Evolutionary conservation across 2,888 invertebrate genomes (phyloP), one percentile per base, ranked within the genome.

Genomic region (Fragum sueziense): DNA sequence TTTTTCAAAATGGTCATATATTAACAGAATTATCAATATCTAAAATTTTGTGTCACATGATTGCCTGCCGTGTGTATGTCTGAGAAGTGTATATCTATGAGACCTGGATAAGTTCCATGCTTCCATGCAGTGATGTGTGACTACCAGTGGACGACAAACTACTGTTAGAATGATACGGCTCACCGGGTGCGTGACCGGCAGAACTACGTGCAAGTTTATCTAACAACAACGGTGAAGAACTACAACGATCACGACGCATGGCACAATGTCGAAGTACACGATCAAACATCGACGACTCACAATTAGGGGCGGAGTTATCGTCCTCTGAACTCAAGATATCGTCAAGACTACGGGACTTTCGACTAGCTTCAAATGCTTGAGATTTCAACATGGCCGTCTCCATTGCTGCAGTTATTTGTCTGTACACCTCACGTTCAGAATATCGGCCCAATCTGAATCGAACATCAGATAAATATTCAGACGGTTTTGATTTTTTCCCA

Each of bases 61-160:
- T n/a, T n/a, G n/a, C n/a, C n/a, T n/a, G n/a, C n/a, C n/a, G n/a
- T 33, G 33, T 62, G 33, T 17, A 27, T n/a, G 25, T 14, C 27
- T 2, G 20, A 62, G 37, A 25, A 34, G 29, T 34, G 17, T 31
- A 41, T 34, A 72, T 70, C 85, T 88, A 92, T 47, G 91, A 92
- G 84, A 92, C 93, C 87, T 91, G 92, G 62, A 93, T 91, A 75
- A 93, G 87, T 81, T 93, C 92, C 79, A 91, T 82, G 79, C 91
- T 92, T 70, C 91, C 91, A 71, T 91, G 92, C 54, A 92, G 82
- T 22, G 92, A 92, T 76, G 88, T 90, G 72, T 91, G 92, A 85
- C 93, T 93, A 77, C 92, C 90, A 62, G 89, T 88, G 17, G 93
- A 93, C n/a, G 92, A 92, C 73, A 92, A 88, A 86, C 92, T 92